Conservation (phyloP, 2,888 invertebrate species). For the Callinectes sapidus region DNA sequence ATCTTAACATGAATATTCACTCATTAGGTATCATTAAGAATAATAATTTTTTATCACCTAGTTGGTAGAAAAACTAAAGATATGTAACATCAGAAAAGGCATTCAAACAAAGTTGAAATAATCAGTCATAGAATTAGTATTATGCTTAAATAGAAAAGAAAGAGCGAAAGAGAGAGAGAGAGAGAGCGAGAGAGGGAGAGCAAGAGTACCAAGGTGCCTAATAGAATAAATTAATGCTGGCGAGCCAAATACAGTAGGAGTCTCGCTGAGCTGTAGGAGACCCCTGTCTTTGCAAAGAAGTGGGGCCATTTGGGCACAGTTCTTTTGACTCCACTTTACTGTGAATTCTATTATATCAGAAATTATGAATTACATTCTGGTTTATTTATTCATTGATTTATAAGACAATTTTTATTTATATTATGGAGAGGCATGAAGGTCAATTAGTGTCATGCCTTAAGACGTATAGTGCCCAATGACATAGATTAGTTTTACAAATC, state of each 20-base stretch:
- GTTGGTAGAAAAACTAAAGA: background rate
- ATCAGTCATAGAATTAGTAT: background rate
- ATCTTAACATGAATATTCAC: background rate
- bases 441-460: slow-evolving; percentile 13
- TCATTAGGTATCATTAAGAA: background rate
- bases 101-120: slow-evolving; percentile 5
- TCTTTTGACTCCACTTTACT: background rate
- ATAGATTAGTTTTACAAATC: slow-evolving; percentile 44
- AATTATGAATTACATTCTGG: background rate
- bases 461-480: slow-evolving; percentile 24
- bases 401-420: background rate
- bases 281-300: background rate
- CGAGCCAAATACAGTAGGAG: slow-evolving; percentile 19
- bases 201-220: slow-evolving; percentile 32
- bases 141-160: background rate
- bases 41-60: background rate
- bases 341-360: background rate
- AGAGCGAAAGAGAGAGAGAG: background rate
- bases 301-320: slow-evolving; percentile 24
- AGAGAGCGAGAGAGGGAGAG: background rate
- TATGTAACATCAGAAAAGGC: slow-evolving; percentile 4
- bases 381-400: background rate
- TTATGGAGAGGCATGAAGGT: background rate
- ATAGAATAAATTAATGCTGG: slow-evolving; percentile 3
- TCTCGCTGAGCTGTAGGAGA: slow-evolving; percentile 1